Conservation (phyloP, 2,888 invertebrate genomes). For the Watsonalla cultraria region DNA sequence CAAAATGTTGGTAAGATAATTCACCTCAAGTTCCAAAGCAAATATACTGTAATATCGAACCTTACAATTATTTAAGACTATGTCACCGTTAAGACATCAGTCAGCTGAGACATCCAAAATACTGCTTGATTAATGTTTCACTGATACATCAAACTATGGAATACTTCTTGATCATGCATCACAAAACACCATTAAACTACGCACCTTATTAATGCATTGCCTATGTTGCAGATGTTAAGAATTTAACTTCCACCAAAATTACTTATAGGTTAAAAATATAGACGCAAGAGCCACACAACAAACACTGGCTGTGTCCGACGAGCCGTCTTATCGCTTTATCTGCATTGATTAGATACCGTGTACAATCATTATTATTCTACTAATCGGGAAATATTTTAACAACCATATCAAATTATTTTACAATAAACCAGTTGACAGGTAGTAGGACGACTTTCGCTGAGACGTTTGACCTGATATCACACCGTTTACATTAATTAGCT, state of each 20-base stretch:
- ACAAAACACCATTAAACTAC: background rate
- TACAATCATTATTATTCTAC: conserved; percentile 60
- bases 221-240: conserved; percentile 19
- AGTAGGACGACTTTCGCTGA: conserved; percentile 14
- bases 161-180: background rate
- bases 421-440: conserved; percentile 14
- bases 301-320: conserved; percentile 45
- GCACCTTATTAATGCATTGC: background rate
- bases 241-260: conserved; percentile 6
- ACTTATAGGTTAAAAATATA: conserved; percentile 23
- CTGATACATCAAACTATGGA: too few species aligned
- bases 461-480: conserved; percentile 2
- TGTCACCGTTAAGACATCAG: too few species aligned
- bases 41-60: too few species aligned
- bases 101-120: too few species aligned
- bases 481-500: conserved; percentile 10
- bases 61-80: too few species aligned
- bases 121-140: too few species aligned
- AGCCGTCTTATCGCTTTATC: conserved; percentile 57
- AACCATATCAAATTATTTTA: conserved; percentile 24
- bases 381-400: conserved; percentile 57
- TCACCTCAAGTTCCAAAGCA: too few species aligned
- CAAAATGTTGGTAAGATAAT: too few species aligned
- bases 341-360: conserved; percentile 58
- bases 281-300: conserved; percentile 39